Evolutionary conservation across 2,113 vertebrate species (phyloP).

Genomic region (Eulemur rufifrons): DNA sequence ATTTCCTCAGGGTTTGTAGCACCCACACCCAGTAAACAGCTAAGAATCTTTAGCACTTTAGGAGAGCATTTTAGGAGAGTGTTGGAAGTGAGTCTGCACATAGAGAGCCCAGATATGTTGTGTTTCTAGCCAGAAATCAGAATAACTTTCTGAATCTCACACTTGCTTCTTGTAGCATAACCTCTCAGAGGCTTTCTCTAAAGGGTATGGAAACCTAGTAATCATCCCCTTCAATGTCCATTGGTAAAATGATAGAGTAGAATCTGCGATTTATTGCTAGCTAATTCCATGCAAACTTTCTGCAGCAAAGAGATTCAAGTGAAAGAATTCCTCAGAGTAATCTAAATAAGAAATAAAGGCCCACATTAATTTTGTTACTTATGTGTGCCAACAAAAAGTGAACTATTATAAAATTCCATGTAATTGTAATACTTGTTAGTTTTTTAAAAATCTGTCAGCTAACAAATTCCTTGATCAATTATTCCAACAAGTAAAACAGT

Average conservation of each 20-base stretch:
- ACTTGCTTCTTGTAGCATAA: neutral
- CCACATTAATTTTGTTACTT: slow-evolving; percentile 5
- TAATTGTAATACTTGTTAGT: slow-evolving; percentile 30
- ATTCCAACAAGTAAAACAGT: neutral
- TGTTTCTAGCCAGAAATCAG: neutral
- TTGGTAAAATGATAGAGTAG: neutral
- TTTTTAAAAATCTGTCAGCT: slow-evolving; percentile 10
- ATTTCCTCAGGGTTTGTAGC: neutral
- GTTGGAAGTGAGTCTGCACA: neutral
- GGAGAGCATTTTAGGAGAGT: neutral
- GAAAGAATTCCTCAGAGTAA: slow-evolving; percentile 22
- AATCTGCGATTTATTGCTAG: neutral
- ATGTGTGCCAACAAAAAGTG: neutral
- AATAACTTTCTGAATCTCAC: neutral
- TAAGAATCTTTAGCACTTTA: neutral
- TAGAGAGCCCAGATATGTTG: neutral
- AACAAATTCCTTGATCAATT: slow-evolving; percentile 35
- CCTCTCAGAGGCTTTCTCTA: neutral
- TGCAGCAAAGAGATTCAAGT: neutral
- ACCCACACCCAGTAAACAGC: neutral
- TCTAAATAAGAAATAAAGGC: slow-evolving; percentile 28
- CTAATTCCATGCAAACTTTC: neutral
- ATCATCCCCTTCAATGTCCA: neutral
- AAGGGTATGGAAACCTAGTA: neutral
- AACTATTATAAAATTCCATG: slow-evolving; percentile 21